phyloP scores from a whole-genome alignment of 1,140 invertebrate species.

The Andricus grossulariae region DNA sequence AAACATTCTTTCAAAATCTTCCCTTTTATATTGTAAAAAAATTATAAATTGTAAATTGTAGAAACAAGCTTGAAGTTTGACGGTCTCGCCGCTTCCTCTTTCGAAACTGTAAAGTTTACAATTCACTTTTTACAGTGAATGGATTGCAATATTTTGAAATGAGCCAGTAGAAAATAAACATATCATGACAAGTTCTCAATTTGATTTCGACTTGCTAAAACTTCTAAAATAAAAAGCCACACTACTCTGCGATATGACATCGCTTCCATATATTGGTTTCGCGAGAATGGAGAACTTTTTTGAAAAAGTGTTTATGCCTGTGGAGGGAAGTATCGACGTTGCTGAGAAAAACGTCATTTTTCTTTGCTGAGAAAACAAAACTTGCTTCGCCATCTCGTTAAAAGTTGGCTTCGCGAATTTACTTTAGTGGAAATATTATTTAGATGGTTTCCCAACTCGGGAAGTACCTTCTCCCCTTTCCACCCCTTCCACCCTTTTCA shows the following conservation, averaged over 20 bases:
- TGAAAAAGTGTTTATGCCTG: neutral
- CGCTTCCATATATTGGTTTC: slow-evolving; percentile 16
- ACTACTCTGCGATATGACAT: slow-evolving; percentile 18
- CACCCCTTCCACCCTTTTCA: slow-evolving; percentile 26
- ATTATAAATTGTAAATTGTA: too few species aligned
- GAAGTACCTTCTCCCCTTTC: slow-evolving; percentile 32
- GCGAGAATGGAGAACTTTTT: neutral
- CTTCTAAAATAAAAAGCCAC: slow-evolving; percentile 13
- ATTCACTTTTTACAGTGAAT: neutral
- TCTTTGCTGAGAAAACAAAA: slow-evolving; percentile 47
- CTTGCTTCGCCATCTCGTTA: slow-evolving; percentile 67
- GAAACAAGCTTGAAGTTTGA: too few species aligned
- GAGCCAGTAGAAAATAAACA: neutral
- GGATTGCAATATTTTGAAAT: slow-evolving; percentile 8
- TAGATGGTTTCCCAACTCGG: slow-evolving; percentile 61
- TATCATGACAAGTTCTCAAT: slow-evolving; percentile 12
- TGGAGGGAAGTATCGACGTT: slow-evolving; percentile 35
- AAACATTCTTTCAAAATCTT: too few species aligned
- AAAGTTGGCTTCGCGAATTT: slow-evolving; percentile 63
- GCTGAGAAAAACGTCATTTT: slow-evolving; percentile 45
- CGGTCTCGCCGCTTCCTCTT: too few species aligned
- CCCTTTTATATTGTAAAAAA: too few species aligned
- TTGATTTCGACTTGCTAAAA: neutral
- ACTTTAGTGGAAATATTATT: slow-evolving; percentile 67
- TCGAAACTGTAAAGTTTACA: too few species aligned